phyloP scores from a whole-genome alignment of 2,888 invertebrate genomes.

The Epinotia ramella region DNA sequence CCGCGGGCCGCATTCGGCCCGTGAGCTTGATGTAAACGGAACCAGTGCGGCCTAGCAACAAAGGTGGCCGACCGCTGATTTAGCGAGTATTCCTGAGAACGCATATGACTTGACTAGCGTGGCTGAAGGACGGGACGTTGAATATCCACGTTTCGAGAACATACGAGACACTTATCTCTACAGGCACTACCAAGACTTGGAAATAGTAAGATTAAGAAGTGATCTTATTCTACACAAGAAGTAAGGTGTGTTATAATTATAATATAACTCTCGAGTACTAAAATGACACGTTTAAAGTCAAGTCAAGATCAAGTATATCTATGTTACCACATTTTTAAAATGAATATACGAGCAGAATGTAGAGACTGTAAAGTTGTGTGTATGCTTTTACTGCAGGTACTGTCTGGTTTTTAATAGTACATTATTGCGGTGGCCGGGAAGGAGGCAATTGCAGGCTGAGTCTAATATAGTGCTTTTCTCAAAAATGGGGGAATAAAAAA shows the following conservation, averaged over 20 bases:
- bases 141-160: slow-evolving; percentile 21
- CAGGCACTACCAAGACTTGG: slow-evolving; percentile 25
- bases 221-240: slow-evolving; percentile 17
- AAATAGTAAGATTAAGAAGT: slow-evolving; percentile 32
- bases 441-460: too few species aligned
- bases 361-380: too few species aligned
- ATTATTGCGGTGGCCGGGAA: too few species aligned
- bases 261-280: not conserved
- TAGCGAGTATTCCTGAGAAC: not conserved
- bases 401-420: not conserved
- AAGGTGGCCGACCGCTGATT: not conserved
- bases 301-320: not conserved
- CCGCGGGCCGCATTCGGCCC: too few species aligned
- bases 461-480: too few species aligned
- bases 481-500: too few species aligned
- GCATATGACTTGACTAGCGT: slow-evolving; percentile 3
- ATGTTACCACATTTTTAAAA: too few species aligned
- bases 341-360: too few species aligned
- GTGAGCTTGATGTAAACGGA: too few species aligned
- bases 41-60: not conserved
- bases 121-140: slow-evolving; percentile 22
- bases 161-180: slow-evolving; percentile 20
- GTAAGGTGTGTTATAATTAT: not conserved
- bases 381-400: not conserved
- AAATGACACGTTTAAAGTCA: not conserved